phyloP scores from a whole-genome alignment of 2,113 vertebrate species.

The Syrmaticus mikado region DNA sequence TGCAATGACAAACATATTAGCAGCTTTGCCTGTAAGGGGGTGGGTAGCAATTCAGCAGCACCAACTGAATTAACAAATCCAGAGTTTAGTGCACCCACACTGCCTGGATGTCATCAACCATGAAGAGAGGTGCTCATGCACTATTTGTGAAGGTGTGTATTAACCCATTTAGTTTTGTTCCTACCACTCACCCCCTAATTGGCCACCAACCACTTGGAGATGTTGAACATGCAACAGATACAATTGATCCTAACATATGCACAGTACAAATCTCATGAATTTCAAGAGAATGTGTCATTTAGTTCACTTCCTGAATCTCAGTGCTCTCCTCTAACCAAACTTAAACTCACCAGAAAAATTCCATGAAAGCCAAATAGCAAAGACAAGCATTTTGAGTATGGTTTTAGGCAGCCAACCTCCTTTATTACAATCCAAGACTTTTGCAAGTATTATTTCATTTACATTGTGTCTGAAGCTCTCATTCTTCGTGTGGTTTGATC shows the following conservation, averaged over 20 bases:
- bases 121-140: background rate
- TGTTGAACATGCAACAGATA: background rate
- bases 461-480: conserved; percentile 23
- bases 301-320: background rate
- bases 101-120: background rate
- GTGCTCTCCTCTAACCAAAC: background rate
- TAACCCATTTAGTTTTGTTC: background rate
- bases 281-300: background rate
- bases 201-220: background rate
- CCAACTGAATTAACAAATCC: background rate
- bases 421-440: conserved; percentile 8
- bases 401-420: background rate
- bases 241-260: background rate
- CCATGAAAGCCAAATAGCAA: background rate
- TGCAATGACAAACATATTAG: background rate
- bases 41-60: background rate
- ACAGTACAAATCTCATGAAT: background rate
- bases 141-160: background rate
- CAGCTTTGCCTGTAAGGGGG: background rate
- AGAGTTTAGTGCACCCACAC: background rate
- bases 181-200: background rate
- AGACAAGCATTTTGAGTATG: background rate
- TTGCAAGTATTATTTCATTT: conserved; percentile 13
- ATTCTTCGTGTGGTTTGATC: conserved; percentile 16
- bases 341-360: background rate